A percentile compares a stretch with the other conserved stretches of the same genome.
phyloP scores from a whole-genome alignment of 2,888 invertebrate genomes.

The Antitype chi region DNA sequence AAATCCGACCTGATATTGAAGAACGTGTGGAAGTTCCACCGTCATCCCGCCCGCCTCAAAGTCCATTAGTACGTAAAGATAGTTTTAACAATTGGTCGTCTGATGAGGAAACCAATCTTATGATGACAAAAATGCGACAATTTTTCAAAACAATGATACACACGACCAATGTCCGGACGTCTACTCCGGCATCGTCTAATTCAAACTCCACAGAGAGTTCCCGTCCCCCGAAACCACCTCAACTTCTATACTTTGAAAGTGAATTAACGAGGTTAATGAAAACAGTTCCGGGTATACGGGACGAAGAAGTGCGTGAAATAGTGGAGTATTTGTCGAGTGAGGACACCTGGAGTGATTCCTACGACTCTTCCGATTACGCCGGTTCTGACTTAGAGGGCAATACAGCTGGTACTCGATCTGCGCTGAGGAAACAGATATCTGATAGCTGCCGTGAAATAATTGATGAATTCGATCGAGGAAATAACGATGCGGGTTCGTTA shows the following conservation, averaged over 20 bases:
- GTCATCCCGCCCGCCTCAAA: slow-evolving; percentile 88
- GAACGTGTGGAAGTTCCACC: slow-evolving; percentile 88
- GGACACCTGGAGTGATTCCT: slow-evolving; percentile 98
- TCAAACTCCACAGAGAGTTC: slow-evolving; percentile 90
- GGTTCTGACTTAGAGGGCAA: slow-evolving; percentile 96
- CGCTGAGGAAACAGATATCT: slow-evolving; percentile 95
- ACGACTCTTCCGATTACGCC: slow-evolving; percentile 97
- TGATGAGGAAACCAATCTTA: slow-evolving; percentile 97
- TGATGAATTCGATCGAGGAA: slow-evolving; percentile 95
- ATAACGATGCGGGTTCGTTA: slow-evolving; percentile 90
- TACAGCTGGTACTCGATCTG: slow-evolving; percentile 91
- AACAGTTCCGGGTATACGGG: slow-evolving; percentile 97
- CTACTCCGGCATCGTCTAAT: slow-evolving; percentile 90
- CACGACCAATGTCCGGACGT: slow-evolving; percentile 89
- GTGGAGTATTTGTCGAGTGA: slow-evolving; percentile 98
- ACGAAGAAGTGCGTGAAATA: slow-evolving; percentile 97
- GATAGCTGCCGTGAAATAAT: slow-evolving; percentile 97
- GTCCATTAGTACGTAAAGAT: slow-evolving; percentile 94
- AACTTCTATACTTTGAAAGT: slow-evolving; percentile 96
- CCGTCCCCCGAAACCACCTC: slow-evolving; percentile 94
- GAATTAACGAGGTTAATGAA: slow-evolving; percentile 97
- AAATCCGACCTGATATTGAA: slow-evolving; percentile 90
- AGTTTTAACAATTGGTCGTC: slow-evolving; percentile 98
- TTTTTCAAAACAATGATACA: slow-evolving; percentile 98
- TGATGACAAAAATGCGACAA: slow-evolving; percentile 98